phyloP scores from a whole-genome alignment of 2,113 vertebrate species.

The Odontesthes bonariensis region DNA sequence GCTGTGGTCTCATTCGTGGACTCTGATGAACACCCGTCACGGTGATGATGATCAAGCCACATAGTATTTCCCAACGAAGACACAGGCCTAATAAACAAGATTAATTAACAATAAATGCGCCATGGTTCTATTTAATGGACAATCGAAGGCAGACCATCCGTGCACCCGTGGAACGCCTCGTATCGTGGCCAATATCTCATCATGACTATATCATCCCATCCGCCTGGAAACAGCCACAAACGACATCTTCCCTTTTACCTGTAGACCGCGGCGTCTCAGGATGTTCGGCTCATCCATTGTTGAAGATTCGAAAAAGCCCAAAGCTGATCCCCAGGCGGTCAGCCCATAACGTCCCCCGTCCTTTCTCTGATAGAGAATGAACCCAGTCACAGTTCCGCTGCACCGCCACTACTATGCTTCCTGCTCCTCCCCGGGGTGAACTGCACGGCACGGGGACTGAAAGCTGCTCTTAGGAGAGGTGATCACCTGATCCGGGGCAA shows the following conservation, averaged over 20 bases:
- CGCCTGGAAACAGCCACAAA: constrained; percentile 35
- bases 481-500: constrained; percentile 33
- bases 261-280: constrained; percentile 81
- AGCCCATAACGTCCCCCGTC: constrained; percentile 44
- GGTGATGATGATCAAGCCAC: not conserved
- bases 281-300: constrained; percentile 82
- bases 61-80: not conserved
- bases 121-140: not conserved
- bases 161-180: not conserved
- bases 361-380: constrained; percentile 10
- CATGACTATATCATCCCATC: not conserved
- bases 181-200: constrained; percentile 4
- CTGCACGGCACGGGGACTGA: constrained; percentile 5
- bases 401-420: constrained; percentile 4
- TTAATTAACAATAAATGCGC: not conserved
- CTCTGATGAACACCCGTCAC: not conserved
- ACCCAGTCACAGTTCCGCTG: not conserved
- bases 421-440: constrained; percentile 15
- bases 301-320: constrained; percentile 8
- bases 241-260: constrained; percentile 62
- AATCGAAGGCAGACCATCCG: not conserved
- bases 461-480: not conserved
- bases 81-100: not conserved
- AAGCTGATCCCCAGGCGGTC: constrained; percentile 38
- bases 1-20: not conserved